Conservation (phyloP, 2,113 vertebrate species). For the Hyaena hyaena region DNA sequence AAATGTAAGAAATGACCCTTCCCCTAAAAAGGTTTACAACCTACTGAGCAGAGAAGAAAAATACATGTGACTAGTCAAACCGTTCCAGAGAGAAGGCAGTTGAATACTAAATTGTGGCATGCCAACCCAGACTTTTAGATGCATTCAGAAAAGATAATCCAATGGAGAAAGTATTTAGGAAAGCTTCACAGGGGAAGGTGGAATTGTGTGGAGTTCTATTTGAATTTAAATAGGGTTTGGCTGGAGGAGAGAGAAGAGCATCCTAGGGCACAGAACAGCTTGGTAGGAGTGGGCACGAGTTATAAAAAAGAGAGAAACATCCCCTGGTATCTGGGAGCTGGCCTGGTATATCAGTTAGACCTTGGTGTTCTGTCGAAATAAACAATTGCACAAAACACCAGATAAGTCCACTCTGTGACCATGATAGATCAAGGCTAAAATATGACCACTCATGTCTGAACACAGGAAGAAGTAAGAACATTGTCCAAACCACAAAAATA, state of each 20-base stretch:
- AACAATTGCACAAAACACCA: slow-evolving; percentile 4
- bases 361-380: neutral
- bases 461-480: neutral
- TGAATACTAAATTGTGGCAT: neutral
- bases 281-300: neutral
- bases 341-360: neutral
- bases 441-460: neutral
- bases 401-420: neutral
- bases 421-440: neutral
- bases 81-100: neutral
- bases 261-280: neutral
- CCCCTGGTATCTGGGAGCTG: neutral
- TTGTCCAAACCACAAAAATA: neutral
- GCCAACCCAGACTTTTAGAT: neutral
- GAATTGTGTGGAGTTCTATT: neutral
- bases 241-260: neutral
- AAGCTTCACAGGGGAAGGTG: neutral
- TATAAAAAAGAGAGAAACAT: neutral
- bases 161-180: neutral
- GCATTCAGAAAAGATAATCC: neutral
- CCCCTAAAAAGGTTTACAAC: neutral
- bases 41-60: neutral
- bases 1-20: neutral
- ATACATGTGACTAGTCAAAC: neutral
- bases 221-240: neutral